Evolutionary conservation across 2,113 vertebrate genomes (phyloP), one percentile per base, ranked within the genome.

Genomic region (Maccullochella peelii): DNA sequence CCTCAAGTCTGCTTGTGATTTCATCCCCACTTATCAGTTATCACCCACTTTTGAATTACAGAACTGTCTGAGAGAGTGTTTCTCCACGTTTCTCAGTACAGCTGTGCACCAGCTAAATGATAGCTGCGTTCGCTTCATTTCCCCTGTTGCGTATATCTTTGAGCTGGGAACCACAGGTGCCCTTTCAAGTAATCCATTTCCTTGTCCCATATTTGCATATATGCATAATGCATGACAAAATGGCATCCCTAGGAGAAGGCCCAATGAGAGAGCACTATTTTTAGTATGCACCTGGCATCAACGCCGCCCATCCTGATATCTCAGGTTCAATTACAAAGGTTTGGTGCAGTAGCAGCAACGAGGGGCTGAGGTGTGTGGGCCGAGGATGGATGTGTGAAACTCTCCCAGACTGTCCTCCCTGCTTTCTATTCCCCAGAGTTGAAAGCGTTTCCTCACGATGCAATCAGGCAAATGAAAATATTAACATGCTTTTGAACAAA

Each of bases 181-280:
- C 90, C 91, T 94, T 93, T 86, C 90, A 88, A 83, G 86, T 89
- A 92, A 94, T 94, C 88, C 88, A 91, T 95, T 92, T 93, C 85
- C 90, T 83, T 80, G 79, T 93, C 83, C 65, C 1, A 0, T 62
- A 94, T 95, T 94, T 93, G 87, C 94, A 95, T 94, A 90, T 77
- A 93, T 94, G 86, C 90, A 95, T 94, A 93, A 95, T 93, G 90
- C 92, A 94, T 93, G 89, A 72, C 82, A 87, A 92, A 93, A 84
- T 83, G 90, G 80, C 79, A 83, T 83, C 87, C 90, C 88, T 86
- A 50, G 59, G 89, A 94, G 90, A 81, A 86, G 80, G 88, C 85
- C 93, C 89, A 88, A 92, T 88, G 92, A 94, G 90, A 90, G 82
- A 40, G 80, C 69, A 57, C 85, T 93, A 93, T 94, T 95, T 94